phyloP scores from a whole-genome alignment of 2,113 vertebrate genomes.

The Engraulis encrasicolus region DNA sequence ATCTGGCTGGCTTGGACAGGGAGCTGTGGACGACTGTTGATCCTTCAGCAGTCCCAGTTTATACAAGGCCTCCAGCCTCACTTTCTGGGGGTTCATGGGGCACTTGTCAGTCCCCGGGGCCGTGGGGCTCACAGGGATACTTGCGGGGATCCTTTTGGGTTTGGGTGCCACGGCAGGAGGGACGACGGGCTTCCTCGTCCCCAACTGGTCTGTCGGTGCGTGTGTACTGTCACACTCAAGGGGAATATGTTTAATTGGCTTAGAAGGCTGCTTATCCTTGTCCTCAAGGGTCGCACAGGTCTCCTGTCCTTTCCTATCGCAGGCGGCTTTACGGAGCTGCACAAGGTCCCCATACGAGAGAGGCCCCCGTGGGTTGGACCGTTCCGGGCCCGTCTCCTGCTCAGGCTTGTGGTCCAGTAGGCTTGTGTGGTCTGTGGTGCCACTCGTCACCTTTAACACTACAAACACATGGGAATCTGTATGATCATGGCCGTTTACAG shows the following conservation, averaged over 20 bases:
- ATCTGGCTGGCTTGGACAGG: background rate
- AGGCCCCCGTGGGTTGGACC: constrained; percentile 58
- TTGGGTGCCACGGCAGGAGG: constrained; percentile 83
- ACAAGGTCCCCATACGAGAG: constrained; percentile 71
- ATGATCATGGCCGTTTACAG: constrained; percentile 25
- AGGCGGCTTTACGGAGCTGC: constrained; percentile 65
- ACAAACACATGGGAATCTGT: constrained; percentile 42
- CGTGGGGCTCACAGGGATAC: constrained; percentile 70
- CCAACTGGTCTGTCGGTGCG: constrained; percentile 21
- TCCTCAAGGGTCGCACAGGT: constrained; percentile 55
- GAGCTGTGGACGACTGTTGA: constrained; percentile 42
- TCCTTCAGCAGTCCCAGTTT: constrained; percentile 86
- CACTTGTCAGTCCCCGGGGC: constrained; percentile 52
- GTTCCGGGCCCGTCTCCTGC: constrained; percentile 32
- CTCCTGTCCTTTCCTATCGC: constrained; percentile 60
- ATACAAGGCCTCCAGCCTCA: constrained; percentile 81
- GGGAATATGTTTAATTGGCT: constrained; percentile 9
- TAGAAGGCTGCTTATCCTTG: constrained; percentile 47
- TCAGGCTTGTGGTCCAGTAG: constrained; percentile 8
- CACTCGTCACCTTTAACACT: background rate
- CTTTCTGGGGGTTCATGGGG: constrained; percentile 62
- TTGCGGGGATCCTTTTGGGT: constrained; percentile 73
- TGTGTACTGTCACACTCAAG: background rate
- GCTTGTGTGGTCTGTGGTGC: constrained; percentile 36
- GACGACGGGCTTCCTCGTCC: constrained; percentile 39